Conservation (phyloP, 2,797 vertebrate species). For the Aselliscus stoliczkanus region DNA sequence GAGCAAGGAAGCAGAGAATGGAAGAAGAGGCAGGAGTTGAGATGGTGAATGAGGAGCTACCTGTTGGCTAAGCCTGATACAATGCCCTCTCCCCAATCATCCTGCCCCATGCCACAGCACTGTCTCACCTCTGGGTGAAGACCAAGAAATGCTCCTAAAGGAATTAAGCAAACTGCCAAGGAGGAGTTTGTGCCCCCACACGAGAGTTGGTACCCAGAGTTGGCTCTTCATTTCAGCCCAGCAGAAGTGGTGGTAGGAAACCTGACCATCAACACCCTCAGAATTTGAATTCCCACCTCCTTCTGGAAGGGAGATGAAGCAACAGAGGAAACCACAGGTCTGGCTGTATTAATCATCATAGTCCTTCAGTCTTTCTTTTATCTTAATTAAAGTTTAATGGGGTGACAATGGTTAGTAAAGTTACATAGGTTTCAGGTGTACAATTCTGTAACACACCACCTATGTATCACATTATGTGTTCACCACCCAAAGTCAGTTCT, state of each 20-base stretch:
- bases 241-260: not conserved
- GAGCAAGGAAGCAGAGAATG: not conserved
- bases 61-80: not conserved
- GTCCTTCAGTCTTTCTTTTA: not conserved
- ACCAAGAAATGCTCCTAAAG: not conserved
- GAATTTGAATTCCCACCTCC: not conserved
- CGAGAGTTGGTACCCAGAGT: not conserved
- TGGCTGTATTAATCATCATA: not conserved
- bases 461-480: too few species aligned
- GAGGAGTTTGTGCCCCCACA: not conserved
- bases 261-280: not conserved
- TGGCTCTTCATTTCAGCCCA: not conserved
- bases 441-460: too few species aligned
- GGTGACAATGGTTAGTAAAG: too few species aligned
- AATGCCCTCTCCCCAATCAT: too few species aligned
- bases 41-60: not conserved
- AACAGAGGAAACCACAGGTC: not conserved
- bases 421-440: too few species aligned
- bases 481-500: too few species aligned
- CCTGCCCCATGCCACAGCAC: not conserved
- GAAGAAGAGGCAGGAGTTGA: not conserved
- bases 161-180: not conserved
- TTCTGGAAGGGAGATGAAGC: not conserved
- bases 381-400: too few species aligned
- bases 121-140: not conserved